Percentiles rank a stretch among this genome's conserved stretches.
phyloP scores from a whole-genome alignment of 2,113 vertebrate species.

The Oxyruncus cristatus region DNA sequence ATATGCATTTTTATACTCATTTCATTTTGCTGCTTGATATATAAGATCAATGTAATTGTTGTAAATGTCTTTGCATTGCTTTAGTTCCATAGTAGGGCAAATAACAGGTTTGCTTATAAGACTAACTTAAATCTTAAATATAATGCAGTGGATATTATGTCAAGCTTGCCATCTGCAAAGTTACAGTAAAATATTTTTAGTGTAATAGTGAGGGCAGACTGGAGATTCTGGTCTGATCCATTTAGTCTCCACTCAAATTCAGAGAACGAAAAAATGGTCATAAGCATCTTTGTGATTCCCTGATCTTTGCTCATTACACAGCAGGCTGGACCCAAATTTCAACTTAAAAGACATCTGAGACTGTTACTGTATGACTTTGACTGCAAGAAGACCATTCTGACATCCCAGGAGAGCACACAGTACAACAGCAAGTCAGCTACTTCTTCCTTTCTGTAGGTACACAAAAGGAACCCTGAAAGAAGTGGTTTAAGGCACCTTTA shows the following conservation, averaged over 20 bases:
- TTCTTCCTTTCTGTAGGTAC: not conserved
- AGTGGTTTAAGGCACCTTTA: not conserved
- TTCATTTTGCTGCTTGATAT: slow-evolving; percentile 3
- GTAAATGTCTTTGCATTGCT: not conserved
- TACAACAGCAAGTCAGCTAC: not conserved
- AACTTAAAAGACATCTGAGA: not conserved
- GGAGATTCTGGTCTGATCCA: not conserved
- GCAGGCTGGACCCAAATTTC: slow-evolving; percentile 53
- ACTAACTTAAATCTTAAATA: not conserved
- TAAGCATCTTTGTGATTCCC: slow-evolving; percentile 4
- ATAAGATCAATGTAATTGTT: not conserved
- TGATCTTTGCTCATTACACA: slow-evolving; percentile 47
- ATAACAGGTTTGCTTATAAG: not conserved
- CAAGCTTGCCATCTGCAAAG: not conserved
- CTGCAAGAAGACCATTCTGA: not conserved
- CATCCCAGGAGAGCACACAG: rapidly evolving
- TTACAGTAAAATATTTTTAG: slow-evolving; percentile 29
- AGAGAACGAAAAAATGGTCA: slow-evolving; percentile 2
- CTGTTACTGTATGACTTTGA: not conserved
- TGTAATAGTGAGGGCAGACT: not conserved
- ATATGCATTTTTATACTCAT: not conserved
- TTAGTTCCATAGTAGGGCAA: not conserved
- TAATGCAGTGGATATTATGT: not conserved
- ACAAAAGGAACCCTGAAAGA: not conserved
- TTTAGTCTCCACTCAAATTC: not conserved